These are phyloP conservation scores for Scaptomyza montana DNA, from an alignment of 1,140 invertebrate genomes.

Conservation along the genomic window DNA sequence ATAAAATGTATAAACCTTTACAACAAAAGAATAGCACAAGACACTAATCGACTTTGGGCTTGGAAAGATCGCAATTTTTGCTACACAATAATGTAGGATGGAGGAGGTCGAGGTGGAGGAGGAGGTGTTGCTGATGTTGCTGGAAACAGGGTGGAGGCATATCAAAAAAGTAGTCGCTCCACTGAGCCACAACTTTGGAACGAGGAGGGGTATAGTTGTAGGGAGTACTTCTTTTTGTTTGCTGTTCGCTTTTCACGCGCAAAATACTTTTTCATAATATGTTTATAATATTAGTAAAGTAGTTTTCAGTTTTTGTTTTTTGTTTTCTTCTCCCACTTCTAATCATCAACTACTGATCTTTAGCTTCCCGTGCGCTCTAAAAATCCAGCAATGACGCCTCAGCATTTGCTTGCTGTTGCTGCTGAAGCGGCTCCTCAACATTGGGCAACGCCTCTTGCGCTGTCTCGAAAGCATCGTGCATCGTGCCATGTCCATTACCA, in stretches of 20 bases:
- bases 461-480: conserved; percentile 38
- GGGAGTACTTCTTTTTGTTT: conserved; percentile 3
- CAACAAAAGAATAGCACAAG: conserved; percentile 58
- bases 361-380: conserved; percentile 24
- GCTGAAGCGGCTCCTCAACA: conserved; percentile 9
- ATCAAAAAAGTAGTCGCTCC: conserved; percentile 20
- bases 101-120: no score
- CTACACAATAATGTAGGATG: neutral
- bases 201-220: neutral
- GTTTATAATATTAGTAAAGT: conserved; percentile 78
- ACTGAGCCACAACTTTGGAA: conserved; percentile 44
- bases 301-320: conserved; percentile 28
- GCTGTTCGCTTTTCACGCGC: conserved; percentile 24
- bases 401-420: conserved; percentile 10
- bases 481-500: conserved; percentile 50
- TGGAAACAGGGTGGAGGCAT: neutral
- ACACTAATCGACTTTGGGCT: conserved; percentile 30
- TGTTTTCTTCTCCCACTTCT: neutral
- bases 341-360: conserved; percentile 10
- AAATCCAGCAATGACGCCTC: conserved; percentile 65
- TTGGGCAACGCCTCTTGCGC: conserved; percentile 34
- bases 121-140: neutral
- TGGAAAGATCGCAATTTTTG: conserved; percentile 28
- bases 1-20: conserved; percentile 28
- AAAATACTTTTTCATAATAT: conserved; percentile 70